Conservation (phyloP, 30 jellyfish, hydroid and myxozoan genomes). For the Hydra vulgaris region DNA sequence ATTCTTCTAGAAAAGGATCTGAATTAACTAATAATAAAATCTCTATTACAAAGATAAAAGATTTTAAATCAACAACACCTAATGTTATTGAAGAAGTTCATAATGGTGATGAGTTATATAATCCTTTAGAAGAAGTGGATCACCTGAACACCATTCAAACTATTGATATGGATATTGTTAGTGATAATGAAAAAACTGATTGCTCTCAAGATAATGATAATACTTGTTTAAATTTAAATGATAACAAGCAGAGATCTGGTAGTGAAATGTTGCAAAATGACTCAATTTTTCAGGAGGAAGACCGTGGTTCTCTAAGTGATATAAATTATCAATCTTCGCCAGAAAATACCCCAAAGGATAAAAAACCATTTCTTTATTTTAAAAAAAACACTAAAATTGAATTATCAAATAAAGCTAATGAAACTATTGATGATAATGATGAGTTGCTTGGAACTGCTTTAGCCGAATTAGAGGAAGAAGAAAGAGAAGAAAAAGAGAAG, state of each 20-base stretch:
- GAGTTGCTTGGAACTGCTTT: slow-evolving; percentile 44
- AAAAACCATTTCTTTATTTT: not conserved
- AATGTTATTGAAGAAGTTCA: not conserved
- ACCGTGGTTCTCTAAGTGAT: not conserved
- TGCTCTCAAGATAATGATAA: not conserved
- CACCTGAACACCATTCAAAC: not conserved
- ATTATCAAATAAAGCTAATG: not conserved
- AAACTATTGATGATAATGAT: slow-evolving; percentile 34
- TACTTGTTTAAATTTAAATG: not conserved
- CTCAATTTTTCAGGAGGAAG: not conserved
- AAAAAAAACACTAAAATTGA: not conserved
- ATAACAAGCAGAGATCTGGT: not conserved
- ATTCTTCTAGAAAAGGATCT: not conserved
- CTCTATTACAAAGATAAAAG: not conserved
- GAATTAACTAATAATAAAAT: not conserved
- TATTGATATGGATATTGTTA: slow-evolving; percentile 37
- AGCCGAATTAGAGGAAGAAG: slow-evolving; percentile 27
- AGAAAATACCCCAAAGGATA: not conserved
- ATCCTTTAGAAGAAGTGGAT: slow-evolving; percentile 19
- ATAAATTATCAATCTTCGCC: not conserved
- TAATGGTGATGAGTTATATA: slow-evolving; percentile 20
- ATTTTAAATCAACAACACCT: not conserved
- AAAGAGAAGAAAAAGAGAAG: slow-evolving; percentile 19
- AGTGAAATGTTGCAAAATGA: not conserved
- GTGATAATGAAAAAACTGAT: slow-evolving; percentile 15